phyloP scores from a whole-genome alignment of 2,888 invertebrate genomes.

The Julus scanicus region DNA sequence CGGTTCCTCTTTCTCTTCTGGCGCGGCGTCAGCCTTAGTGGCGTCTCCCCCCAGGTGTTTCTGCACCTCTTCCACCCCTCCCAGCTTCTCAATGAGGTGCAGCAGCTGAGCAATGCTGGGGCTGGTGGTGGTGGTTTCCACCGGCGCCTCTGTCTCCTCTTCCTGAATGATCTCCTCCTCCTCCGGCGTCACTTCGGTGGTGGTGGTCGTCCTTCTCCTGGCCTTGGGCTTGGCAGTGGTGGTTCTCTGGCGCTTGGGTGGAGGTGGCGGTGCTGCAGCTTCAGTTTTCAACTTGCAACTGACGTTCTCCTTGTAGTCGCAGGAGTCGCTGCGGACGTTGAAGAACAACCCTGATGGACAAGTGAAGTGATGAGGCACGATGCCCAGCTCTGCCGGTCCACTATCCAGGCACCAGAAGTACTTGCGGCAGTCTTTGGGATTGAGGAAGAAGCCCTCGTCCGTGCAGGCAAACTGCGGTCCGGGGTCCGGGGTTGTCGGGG shows the following conservation, averaged over 20 bases:
- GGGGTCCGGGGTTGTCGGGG: conserved; percentile 90
- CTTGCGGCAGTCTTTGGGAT: conserved; percentile 92
- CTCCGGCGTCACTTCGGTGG: conserved; percentile 59
- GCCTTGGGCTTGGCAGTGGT: conserved; percentile 47
- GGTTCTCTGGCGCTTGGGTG: conserved; percentile 7
- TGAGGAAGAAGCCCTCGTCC: conserved; percentile 92
- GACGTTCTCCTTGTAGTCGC: conserved; percentile 91
- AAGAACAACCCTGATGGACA: conserved; percentile 92
- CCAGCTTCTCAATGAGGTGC: conserved; percentile 61
- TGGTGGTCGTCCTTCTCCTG: conserved; percentile 51
- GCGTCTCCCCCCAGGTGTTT: conserved; percentile 67
- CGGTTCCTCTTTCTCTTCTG: conserved; percentile 42
- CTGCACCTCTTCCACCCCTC: conserved; percentile 63
- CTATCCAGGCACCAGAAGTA: conserved; percentile 95
- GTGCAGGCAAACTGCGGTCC: conserved; percentile 89
- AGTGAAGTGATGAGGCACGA: conserved; percentile 91
- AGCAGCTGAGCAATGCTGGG: conserved; percentile 60
- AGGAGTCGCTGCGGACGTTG: conserved; percentile 90
- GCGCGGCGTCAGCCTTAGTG: neutral
- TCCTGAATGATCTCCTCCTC: conserved; percentile 68
- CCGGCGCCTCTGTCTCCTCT: conserved; percentile 61
- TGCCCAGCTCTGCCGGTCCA: conserved; percentile 79
- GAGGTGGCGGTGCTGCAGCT: conserved; percentile 65
- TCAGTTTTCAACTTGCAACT: conserved; percentile 66
- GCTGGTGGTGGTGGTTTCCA: conserved; percentile 51